Evolutionary conservation across 2,888 invertebrate genomes (phyloP).

Genomic region (Leptinotarsa peninsularis): DNA sequence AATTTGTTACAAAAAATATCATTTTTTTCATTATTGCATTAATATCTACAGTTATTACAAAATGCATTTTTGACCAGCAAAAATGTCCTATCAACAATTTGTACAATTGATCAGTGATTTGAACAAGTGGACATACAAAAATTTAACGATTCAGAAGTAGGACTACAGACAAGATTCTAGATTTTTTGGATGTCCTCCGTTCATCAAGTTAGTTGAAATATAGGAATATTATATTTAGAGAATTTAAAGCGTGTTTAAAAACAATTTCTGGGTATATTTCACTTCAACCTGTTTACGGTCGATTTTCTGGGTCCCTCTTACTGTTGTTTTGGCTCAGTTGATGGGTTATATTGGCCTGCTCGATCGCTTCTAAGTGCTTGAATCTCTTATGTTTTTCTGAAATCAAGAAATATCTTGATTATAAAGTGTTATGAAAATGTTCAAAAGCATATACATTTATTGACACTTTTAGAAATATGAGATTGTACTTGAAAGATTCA

Average conservation of each 20-base stretch:
- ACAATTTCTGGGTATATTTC: slow-evolving; percentile 13
- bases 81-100: slow-evolving; percentile 46
- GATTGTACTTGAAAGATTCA: no score
- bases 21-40: slow-evolving; percentile 43
- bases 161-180: background rate
- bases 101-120: slow-evolving; percentile 32
- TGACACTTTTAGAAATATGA: no score
- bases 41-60: slow-evolving; percentile 52
- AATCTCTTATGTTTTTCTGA: slow-evolving; percentile 76
- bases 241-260: slow-evolving; percentile 26
- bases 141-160: background rate
- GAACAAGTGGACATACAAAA: slow-evolving; percentile 33
- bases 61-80: slow-evolving; percentile 57
- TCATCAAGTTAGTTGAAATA: slow-evolving; percentile 5
- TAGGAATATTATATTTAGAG: slow-evolving; percentile 16
- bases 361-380: slow-evolving; percentile 68
- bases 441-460: background rate
- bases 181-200: background rate
- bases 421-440: background rate
- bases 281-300: slow-evolving; percentile 57
- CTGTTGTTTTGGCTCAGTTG: slow-evolving; percentile 58
- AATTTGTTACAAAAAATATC: slow-evolving; percentile 53
- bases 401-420: slow-evolving; percentile 43
- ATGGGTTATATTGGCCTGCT: slow-evolving; percentile 64
- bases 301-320: slow-evolving; percentile 64